Evolutionary conservation across 2,888 invertebrate species (phyloP), one percentile per base, ranked within the genome.

Genomic region (Morpho deidamia): DNA sequence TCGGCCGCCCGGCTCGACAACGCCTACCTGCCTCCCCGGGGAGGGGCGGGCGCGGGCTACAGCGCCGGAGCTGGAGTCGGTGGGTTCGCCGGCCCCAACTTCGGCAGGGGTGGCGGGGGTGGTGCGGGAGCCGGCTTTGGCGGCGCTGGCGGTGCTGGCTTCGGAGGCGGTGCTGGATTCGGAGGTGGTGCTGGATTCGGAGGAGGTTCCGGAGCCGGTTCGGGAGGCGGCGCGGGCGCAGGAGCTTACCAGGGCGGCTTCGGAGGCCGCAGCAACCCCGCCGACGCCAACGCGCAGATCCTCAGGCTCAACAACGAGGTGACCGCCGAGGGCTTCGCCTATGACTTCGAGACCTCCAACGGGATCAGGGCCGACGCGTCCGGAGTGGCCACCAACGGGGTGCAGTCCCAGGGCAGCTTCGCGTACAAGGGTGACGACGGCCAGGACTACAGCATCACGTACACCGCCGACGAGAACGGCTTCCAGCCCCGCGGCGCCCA

Each of bases 381-480:
- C 7, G 89, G 89, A 7, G 83, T 85, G 0, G 89, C 88, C 41
- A 83, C 87, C 11, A 87, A 88, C 23, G 89, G 89, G 1, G 88
- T 89, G 0, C 88, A 88, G 64, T 84, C 85, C n/a, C 84, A 87
- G 33, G 89, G 89, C 7, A 84, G 83, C 74, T 89, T 87, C 64
- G 76, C 76, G 0, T 89, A 88, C 80, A 88, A 87, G 74, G 89
- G 89, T 33, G 87, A 88, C 50, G 89, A 89, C 70, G 89, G 89
- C 43, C 88, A 88, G 61, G 87, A 87, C 68, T 89, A 89, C 81
- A 82, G 80, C 75, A 86, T 89, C 71, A 76, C 81, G 0, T 89
- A 89, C 71, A 89, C 88, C 39, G 89, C 88, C 74, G 89, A 89
- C 45, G 88, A 89, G 76, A 89, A 89, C 60, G 89, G 89, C 7